Evolutionary conservation across 1,140 invertebrate species (phyloP), one percentile per base, ranked within the genome.

Genomic region (Acyrthosiphon pisum): DNA sequence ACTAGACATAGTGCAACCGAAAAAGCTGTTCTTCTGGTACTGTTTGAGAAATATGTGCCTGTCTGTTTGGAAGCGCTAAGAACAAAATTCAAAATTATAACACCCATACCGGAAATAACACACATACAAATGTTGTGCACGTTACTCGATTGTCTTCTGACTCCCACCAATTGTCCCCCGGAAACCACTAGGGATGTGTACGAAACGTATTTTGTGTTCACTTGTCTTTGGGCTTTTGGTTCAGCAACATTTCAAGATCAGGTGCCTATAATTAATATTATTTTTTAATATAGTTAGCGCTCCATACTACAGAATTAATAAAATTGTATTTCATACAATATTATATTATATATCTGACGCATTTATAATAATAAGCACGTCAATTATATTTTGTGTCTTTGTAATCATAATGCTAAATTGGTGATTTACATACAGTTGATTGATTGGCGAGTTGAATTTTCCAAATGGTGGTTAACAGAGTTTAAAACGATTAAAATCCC

Each of bases 41-140:
- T 99, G 8, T 99, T 99, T 94, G 98, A 99, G 94, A 99, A 99
- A 95, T 99, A 99, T 95, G 97, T 99, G n/a, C 98, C 98, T 1
- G 96, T 96, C 0, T 96, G 98, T 93, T 95, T 99, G 81, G 98
- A 99, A 94, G 96, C 96, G 0, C 96, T 97, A 53, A 97, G 97
- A 93, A 95, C 95, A 0, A 97, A 97, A 94, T 98, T 99, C 95
- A 99, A 99, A 94, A 98, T 98, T 94, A 98, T 99, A 48, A 98
- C 98, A 0, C 98, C 98, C 1, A 97, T 99, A 26, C 97, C 98
- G 4, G 98, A 99, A 94, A 97, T 99, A 94, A 97, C 97, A 93
- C 98, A 99, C 94, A 96, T 99, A 87, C 97, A 99, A 95, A 98
- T 98, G 96, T 96, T 99, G 22, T 99, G 98, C 94, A 97, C 97